phyloP scores from a whole-genome alignment of 1,140 invertebrate species.

The Anoplolepis gracilipes region DNA sequence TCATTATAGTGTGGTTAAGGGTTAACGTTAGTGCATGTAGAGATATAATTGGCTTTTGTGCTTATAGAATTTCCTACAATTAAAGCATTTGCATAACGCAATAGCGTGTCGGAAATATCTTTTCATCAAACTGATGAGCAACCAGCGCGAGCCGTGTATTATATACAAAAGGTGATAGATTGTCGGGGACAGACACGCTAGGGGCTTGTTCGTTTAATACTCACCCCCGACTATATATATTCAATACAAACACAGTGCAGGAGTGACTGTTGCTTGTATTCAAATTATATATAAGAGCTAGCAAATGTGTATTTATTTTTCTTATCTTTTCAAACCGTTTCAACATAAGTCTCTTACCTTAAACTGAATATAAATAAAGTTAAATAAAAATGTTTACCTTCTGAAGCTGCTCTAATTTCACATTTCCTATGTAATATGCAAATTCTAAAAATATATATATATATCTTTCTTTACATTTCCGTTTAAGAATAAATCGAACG shows the following conservation, averaged over 20 bases:
- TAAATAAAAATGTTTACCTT: background rate
- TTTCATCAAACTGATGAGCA: slow-evolving; percentile 83
- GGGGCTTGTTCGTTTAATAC: slow-evolving; percentile 72
- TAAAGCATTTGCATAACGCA: slow-evolving; percentile 62
- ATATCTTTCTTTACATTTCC: background rate
- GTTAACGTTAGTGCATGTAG: slow-evolving; percentile 17
- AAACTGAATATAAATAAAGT: background rate
- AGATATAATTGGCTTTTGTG: slow-evolving; percentile 26
- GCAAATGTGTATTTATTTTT: slow-evolving; percentile 15
- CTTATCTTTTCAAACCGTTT: background rate
- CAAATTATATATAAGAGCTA: background rate
- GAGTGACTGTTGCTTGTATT: slow-evolving; percentile 39
- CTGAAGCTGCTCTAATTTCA: background rate
- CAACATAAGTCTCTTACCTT: background rate
- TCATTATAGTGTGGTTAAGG: slow-evolving; percentile 14
- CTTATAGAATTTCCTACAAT: slow-evolving; percentile 51
- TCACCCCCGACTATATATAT: slow-evolving; percentile 9
- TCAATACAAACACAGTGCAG: background rate
- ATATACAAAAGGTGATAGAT: slow-evolving; percentile 52
- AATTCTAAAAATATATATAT: slow-evolving; percentile 1
- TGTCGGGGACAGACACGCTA: slow-evolving; percentile 48
- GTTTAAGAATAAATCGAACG: background rate
- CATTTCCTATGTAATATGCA: background rate
- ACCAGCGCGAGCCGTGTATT: slow-evolving; percentile 50
- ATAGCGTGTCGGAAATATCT: slow-evolving; percentile 82